Percentiles rank a stretch among this genome's conserved stretches.
Conservation (phyloP, 1,140 invertebrate species). For the Orussus abietinus region DNA sequence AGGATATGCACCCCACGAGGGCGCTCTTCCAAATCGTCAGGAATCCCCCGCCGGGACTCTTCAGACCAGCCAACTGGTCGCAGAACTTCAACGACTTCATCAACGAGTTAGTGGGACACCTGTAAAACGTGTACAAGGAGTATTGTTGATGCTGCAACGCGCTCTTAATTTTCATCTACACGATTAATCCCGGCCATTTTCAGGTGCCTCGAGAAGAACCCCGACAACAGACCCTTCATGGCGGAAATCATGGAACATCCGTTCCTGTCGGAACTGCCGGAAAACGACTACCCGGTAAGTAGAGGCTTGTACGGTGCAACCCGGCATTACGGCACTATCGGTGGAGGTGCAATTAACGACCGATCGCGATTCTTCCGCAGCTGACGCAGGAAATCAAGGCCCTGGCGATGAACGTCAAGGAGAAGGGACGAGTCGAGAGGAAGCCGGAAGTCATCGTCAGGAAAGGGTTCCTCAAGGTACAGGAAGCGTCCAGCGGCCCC, state of each 20-base stretch:
- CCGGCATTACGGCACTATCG: too few relatives aligned
- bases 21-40: conserved; percentile 82
- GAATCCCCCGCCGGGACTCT: conserved; percentile 79
- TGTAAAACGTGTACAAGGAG: not conserved
- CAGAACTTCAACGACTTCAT: conserved; percentile 81
- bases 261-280: conserved; percentile 69
- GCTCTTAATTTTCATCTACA: not conserved
- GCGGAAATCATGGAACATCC: conserved; percentile 84
- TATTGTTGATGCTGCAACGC: not conserved
- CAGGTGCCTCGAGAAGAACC: conserved; percentile 87
- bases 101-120: conserved; percentile 69
- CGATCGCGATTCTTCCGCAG: conserved; percentile 43
- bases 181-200: too few relatives aligned
- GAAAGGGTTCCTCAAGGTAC: conserved; percentile 60
- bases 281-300: conserved; percentile 72
- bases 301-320: too few relatives aligned
- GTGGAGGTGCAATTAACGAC: too few relatives aligned
- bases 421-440: conserved; percentile 41
- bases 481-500: too few relatives aligned
- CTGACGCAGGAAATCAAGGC: conserved; percentile 63
- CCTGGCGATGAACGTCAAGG: conserved; percentile 48
- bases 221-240: conserved; percentile 82
- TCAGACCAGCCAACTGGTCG: conserved; percentile 71
- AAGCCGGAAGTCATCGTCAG: conserved; percentile 63
- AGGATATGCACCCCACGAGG: conserved; percentile 81